These are phyloP conservation scores for Nebria ingens DNA, from an alignment of 1,140 invertebrate genomes.

Conservation along the genomic window DNA sequence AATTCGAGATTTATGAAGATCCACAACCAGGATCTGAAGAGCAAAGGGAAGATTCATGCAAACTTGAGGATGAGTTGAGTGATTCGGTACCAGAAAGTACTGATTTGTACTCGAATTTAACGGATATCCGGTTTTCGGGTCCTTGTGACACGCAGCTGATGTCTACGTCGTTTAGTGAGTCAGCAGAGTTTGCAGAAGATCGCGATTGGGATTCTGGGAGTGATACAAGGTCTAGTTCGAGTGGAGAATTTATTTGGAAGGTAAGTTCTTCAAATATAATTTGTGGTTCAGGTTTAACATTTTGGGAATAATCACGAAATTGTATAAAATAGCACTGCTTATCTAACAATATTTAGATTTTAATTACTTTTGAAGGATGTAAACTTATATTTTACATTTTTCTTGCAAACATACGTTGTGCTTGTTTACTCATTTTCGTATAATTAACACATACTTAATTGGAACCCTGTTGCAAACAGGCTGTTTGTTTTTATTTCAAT, in stretches of 20 bases:
- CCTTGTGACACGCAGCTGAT: constrained; percentile 31
- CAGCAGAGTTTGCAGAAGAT: constrained; percentile 26
- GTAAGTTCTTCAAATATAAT: no score
- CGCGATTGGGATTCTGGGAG: constrained; percentile 49
- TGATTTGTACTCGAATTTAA: constrained; percentile 27
- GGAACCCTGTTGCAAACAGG: no score
- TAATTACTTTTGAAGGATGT: no score
- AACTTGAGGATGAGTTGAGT: constrained; percentile 17
- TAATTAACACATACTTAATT: no score
- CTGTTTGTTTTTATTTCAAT: no score
- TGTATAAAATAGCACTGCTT: no score
- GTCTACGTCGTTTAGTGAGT: constrained; percentile 34
- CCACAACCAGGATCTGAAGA: neutral
- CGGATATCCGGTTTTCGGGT: constrained; percentile 32
- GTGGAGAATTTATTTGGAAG: constrained; percentile 69
- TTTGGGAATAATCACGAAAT: no score
- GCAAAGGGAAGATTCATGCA: constrained; percentile 14
- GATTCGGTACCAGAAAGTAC: constrained; percentile 15
- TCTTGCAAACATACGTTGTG: no score
- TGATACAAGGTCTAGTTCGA: constrained; percentile 47
- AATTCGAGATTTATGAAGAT: neutral
- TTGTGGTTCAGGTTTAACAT: no score
- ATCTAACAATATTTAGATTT: no score
- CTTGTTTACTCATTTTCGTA: no score
- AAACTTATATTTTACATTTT: no score